Conservation (phyloP, 2,113 vertebrate genomes). For the Esox niger region DNA sequence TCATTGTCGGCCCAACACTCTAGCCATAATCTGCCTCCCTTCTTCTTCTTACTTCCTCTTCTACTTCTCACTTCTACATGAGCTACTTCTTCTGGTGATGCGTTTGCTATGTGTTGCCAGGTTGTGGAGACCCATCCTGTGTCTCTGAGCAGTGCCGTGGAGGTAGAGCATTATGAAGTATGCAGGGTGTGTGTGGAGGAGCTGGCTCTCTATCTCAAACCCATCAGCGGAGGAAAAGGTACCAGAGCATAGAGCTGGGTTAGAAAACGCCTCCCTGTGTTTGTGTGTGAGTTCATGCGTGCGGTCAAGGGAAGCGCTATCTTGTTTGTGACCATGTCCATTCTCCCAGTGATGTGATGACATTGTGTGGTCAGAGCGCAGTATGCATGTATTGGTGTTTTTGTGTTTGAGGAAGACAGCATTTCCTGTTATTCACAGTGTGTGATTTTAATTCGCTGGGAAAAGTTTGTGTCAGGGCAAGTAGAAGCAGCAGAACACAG, state of each 20-base stretch:
- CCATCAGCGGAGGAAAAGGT: slow-evolving; percentile 92
- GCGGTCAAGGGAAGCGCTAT: background rate
- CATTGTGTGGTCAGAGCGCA: background rate
- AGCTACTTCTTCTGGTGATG: too few species aligned
- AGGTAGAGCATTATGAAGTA: slow-evolving; percentile 89
- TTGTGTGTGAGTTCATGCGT: background rate
- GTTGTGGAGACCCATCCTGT: slow-evolving; percentile 85
- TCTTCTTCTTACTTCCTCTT: too few species aligned
- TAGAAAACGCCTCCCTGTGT: background rate
- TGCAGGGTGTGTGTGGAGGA: slow-evolving; percentile 92
- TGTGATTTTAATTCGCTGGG: slow-evolving; percentile 7
- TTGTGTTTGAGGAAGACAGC: background rate
- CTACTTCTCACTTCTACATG: too few species aligned
- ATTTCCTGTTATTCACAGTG: slow-evolving; percentile 45
- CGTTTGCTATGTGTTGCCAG: slow-evolving; percentile 56
- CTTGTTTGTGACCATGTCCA: background rate
- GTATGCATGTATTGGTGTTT: too few species aligned
- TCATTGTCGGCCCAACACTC: too few species aligned
- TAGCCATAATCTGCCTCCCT: too few species aligned
- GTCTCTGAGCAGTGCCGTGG: slow-evolving; percentile 82
- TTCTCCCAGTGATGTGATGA: background rate
- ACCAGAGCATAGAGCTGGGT: background rate
- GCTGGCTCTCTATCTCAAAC: slow-evolving; percentile 93
- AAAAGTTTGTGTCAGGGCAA: slow-evolving; percentile 16
- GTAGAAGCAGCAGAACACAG: background rate